Base-by-base conservation (phyloP, 2,797 vertebrate genomes). In the Rhinella marina region DNA sequence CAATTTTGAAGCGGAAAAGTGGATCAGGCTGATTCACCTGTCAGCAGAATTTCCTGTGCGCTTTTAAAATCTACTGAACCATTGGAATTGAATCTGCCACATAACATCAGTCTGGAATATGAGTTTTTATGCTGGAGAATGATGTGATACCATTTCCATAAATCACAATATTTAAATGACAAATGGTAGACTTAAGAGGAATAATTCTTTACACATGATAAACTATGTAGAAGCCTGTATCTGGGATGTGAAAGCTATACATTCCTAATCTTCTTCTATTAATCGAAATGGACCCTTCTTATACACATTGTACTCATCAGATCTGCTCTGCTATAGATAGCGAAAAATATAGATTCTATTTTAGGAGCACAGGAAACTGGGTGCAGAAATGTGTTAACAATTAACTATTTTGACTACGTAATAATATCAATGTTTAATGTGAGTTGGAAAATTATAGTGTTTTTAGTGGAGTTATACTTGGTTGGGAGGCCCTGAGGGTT, bases 1-100 rank as follows among this genome's bases (percentile, higher is more conserved):
- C 56, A 76, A 85, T 85, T 85, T 85, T 85, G 83, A 85, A 85
- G 83, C 23, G 56, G 66, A 50, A 87, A 87, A 81, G 56, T 72
- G 78, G 56, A 73, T 87, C 70, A 76, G 80, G 25, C 83, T 76
- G 72, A 85, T 77, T 85, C 32, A 77, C 77, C 68, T 82, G 81
- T 87, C 86, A 82, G 79, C 79, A 82, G 41, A 87, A 87, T 75
- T 87, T 64, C 80, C 57, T 27, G 23, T 82, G 48, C 25, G 32
- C 78, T 54, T 82, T 75, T 80, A 48, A 76, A 68, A 76, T 29
- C 41, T 75, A 76, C 86, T 82, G 86, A 82, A 82, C 79, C 68
- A 87, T 87, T 87, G 64, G 66, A 87, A 82, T 73, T 73, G 68
- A 73, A 87, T 87, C 82, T 82, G 29, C 80, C 66, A 82, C 57